These are phyloP conservation scores for Ectemnius cavifrons DNA, from an alignment of 2,888 invertebrate genomes.

Conservation along the genomic window DNA sequence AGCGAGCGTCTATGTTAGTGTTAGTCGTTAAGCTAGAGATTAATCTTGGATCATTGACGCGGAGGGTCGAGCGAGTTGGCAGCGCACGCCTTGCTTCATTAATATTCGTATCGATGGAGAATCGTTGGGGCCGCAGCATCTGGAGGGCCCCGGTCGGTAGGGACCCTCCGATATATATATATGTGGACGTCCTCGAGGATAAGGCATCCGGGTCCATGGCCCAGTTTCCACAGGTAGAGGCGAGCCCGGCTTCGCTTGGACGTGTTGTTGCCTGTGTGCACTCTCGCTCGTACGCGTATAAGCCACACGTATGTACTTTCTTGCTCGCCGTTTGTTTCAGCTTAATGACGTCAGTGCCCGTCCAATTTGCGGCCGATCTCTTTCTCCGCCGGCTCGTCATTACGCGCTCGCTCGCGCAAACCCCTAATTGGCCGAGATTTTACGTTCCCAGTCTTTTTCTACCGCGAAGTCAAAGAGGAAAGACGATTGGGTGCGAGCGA, in stretches of 20 bases:
- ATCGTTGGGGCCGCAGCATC: background rate
- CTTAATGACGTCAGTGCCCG: conserved; percentile 38
- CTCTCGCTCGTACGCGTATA: conserved; percentile 11
- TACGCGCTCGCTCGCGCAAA: conserved; percentile 21
- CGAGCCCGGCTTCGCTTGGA: background rate
- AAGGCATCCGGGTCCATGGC: conserved; percentile 55
- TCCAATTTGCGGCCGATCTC: conserved; percentile 42
- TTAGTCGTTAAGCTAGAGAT: no score
- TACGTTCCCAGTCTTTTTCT: conserved; percentile 1
- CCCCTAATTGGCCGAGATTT: conserved; percentile 36
- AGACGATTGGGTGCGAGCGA: background rate
- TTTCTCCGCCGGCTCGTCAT: conserved; percentile 38
- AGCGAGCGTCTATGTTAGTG: no score
- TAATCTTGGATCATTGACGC: no score
- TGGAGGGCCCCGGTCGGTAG: conserved; percentile 10
- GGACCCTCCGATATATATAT: conserved; percentile 17
- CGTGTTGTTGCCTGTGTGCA: conserved; percentile 7
- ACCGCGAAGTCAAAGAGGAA: background rate
- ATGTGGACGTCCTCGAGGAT: conserved; percentile 37
- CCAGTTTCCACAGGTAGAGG: conserved; percentile 48
- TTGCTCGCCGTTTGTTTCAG: conserved; percentile 32
- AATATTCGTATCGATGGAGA: background rate
- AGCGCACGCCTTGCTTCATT: background rate
- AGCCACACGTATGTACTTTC: conserved; percentile 23
- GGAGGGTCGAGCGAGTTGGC: no score